Evolutionary conservation across 2,797 vertebrate species (phyloP).

Genomic region (Intellagama lesueurii): DNA sequence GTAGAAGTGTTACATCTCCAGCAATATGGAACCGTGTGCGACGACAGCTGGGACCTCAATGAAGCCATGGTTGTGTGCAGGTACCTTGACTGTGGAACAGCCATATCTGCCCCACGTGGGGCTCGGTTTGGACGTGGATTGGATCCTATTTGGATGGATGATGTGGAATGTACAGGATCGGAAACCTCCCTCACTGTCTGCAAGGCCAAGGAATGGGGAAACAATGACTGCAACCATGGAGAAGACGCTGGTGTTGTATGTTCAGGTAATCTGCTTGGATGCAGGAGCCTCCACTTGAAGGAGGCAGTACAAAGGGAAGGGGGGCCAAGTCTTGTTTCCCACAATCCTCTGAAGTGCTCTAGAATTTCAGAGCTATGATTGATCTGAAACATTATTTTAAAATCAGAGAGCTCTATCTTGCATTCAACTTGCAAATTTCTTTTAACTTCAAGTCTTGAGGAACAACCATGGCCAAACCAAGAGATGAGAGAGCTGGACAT

Average conservation of each 20-base stretch:
- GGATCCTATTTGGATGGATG: slow-evolving; percentile 48
- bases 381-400: background rate
- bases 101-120: background rate
- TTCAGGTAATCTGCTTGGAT: slow-evolving; percentile 47
- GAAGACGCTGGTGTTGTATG: slow-evolving; percentile 63
- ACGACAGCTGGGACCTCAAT: slow-evolving; percentile 41
- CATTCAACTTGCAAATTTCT: background rate
- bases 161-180: slow-evolving; percentile 27
- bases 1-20: slow-evolving; percentile 43
- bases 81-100: slow-evolving; percentile 30
- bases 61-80: slow-evolving; percentile 40
- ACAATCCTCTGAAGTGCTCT: background rate
- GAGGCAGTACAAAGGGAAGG: background rate
- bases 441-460: background rate
- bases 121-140: slow-evolving; percentile 32
- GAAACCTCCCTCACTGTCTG: slow-evolving; percentile 28
- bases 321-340: background rate
- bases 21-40: slow-evolving; percentile 40
- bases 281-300: background rate
- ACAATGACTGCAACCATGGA: slow-evolving; percentile 34
- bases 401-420: background rate
- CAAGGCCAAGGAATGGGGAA: slow-evolving; percentile 35
- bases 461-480: background rate
- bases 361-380: background rate
- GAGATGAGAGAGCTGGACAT: background rate